Conservation (phyloP, 2,888 invertebrate genomes). For the Therioaphis trifolii region DNA sequence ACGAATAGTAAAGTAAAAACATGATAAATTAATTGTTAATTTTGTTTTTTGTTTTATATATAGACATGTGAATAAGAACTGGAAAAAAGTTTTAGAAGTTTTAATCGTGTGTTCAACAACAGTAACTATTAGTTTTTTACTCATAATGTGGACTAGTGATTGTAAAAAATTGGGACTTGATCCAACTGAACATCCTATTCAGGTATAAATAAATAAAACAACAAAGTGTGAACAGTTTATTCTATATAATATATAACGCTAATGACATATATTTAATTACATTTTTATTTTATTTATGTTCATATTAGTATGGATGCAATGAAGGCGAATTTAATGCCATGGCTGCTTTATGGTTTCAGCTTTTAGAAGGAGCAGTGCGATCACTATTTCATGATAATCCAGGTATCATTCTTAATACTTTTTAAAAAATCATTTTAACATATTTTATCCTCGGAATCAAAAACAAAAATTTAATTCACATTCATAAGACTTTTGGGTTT, state of each 20-base stretch:
- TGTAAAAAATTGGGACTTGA: constrained; percentile 87
- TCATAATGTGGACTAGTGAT: constrained; percentile 89
- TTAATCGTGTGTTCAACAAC: constrained; percentile 85
- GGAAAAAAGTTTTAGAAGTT: constrained; percentile 87
- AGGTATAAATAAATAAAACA: constrained; percentile 70
- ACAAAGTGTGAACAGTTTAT: background rate
- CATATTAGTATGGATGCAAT: constrained; percentile 82
- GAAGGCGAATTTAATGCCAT: constrained; percentile 95
- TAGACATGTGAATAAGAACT: constrained; percentile 76
- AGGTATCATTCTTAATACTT: constrained; percentile 72
- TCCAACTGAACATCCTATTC: constrained; percentile 83
- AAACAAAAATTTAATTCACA: background rate
- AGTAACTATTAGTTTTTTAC: constrained; percentile 86
- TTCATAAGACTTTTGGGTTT: too few relatives aligned
- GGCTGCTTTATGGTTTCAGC: constrained; percentile 96
- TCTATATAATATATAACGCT: too few relatives aligned
- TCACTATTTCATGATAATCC: constrained; percentile 92
- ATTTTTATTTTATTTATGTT: constrained; percentile 60
- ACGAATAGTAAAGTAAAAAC: too few relatives aligned
- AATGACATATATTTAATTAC: background rate
- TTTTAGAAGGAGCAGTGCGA: constrained; percentile 94
- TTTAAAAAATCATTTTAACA: too few relatives aligned
- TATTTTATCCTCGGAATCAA: too few relatives aligned
- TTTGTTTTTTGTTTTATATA: constrained; percentile 65
- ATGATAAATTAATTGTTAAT: background rate